Conservation (phyloP, 2,888 invertebrate species). For the Aleiodes alternator region DNA sequence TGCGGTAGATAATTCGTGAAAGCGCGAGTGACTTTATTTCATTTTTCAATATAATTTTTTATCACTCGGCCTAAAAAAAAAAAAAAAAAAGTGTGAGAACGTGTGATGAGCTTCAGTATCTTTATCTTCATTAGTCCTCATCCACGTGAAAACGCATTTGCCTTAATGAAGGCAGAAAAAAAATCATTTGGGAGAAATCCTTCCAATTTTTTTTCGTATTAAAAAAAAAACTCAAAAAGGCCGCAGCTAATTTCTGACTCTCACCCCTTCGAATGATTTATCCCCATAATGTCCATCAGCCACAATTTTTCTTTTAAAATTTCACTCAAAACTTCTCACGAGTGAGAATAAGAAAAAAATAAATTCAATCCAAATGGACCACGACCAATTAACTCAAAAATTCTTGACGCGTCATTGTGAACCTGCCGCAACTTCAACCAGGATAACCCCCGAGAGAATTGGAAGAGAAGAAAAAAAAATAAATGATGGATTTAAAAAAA, state of each 20-base stretch:
- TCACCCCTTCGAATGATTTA: neutral
- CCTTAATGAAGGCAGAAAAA: neutral
- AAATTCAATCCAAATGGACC: slow-evolving; percentile 7
- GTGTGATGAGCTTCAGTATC: neutral
- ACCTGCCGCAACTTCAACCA: neutral
- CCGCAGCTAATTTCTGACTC: neutral
- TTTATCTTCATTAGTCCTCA: neutral
- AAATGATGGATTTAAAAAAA: neutral
- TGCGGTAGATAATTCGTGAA: slow-evolving; percentile 64
- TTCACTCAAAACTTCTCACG: neutral
- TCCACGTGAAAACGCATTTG: neutral
- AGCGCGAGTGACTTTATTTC: slow-evolving; percentile 62
- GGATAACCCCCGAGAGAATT: neutral
- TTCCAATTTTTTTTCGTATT: slow-evolving; percentile 7
- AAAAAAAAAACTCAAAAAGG: slow-evolving; percentile 14
- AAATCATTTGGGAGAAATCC: neutral
- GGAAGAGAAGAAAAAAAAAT: neutral
- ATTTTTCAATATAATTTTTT: slow-evolving; percentile 40
- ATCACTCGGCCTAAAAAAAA: neutral
- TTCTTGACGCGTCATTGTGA: slow-evolving; percentile 18
- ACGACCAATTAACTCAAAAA: slow-evolving; percentile 16
- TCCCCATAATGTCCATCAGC: neutral
- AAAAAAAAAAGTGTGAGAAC: slow-evolving; percentile 15
- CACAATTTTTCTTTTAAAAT: neutral
- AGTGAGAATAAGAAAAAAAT: too few species aligned